phyloP scores from a whole-genome alignment of 2,888 invertebrate genomes.

The Beris chalybata region DNA sequence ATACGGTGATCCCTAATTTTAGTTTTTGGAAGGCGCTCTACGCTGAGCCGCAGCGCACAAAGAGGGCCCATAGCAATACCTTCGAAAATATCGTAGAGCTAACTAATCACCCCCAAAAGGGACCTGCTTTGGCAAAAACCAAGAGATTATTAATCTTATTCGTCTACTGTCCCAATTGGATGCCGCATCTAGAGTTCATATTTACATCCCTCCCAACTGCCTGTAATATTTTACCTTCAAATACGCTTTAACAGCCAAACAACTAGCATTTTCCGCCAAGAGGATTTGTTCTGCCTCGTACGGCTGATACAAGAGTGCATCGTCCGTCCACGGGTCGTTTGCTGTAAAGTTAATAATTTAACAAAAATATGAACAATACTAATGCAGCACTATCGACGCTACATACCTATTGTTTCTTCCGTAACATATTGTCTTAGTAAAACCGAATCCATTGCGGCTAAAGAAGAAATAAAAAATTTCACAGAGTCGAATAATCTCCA shows the following conservation, averaged over 20 bases:
- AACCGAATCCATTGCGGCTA: constrained; percentile 9
- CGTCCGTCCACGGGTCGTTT: constrained; percentile 88
- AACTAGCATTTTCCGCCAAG: constrained; percentile 91
- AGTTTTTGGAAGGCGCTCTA: too few species aligned
- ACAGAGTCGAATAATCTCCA: not conserved
- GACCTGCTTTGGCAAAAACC: too few species aligned
- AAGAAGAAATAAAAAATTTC: not conserved
- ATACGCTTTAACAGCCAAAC: constrained; percentile 89
- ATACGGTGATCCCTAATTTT: too few species aligned
- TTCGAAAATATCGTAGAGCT: too few species aligned
- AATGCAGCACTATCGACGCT: too few species aligned
- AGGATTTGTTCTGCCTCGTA: constrained; percentile 93
- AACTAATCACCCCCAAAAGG: too few species aligned
- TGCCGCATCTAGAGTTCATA: too few species aligned
- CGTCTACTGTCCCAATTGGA: too few species aligned
- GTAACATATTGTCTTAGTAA: constrained; percentile 26
- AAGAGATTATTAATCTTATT: too few species aligned
- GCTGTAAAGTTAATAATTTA: constrained; percentile 59
- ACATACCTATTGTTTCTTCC: constrained; percentile 32
- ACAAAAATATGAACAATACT: not conserved
- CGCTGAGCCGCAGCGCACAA: too few species aligned
- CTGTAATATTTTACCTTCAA: constrained; percentile 61
- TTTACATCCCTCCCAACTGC: not conserved
- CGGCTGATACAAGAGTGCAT: constrained; percentile 84
- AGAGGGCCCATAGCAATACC: too few species aligned